A percentile compares a stretch with the other conserved stretches of the same genome.
These are phyloP conservation scores for Aeoliscus strigatus DNA, from an alignment of 2,797 vertebrate species.

Conservation along the genomic window DNA sequence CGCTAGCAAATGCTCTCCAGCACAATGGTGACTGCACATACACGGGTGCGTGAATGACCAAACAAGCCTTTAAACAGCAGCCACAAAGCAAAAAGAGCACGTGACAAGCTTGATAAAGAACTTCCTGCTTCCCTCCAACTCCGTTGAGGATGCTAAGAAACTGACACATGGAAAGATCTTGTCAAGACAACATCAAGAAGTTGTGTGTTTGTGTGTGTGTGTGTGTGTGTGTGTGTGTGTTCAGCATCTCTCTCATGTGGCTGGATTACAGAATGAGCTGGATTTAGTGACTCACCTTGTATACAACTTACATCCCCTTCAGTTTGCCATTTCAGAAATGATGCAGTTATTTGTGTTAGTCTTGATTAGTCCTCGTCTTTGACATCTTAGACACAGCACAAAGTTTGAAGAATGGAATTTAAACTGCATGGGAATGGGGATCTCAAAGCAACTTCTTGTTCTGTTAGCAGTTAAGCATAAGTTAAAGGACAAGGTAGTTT, in stretches of 20 bases:
- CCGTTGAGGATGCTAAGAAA: not conserved
- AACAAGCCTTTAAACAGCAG: conserved; percentile 26
- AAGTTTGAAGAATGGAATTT: conserved; percentile 35
- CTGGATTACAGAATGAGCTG: not conserved
- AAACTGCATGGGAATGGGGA: conserved; percentile 1
- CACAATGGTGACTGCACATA: conserved; percentile 2
- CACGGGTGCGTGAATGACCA: conserved; percentile 4
- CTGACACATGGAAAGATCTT: conserved; percentile 1
- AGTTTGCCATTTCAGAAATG: conserved; percentile 25
- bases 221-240: not conserved
- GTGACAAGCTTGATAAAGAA: conserved; percentile 14
- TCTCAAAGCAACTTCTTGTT: conserved; percentile 21
- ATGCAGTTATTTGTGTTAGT: conserved; percentile 13
- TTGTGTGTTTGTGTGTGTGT: not conserved
- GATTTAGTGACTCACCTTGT: conserved; percentile 37
- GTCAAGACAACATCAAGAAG: not conserved
- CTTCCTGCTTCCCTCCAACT: conserved; percentile 4
- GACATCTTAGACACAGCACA: not conserved
- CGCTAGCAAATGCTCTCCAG: conserved; percentile 25
- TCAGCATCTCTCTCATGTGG: not conserved
- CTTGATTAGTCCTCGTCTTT: not conserved
- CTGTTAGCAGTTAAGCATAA: conserved; percentile 4
- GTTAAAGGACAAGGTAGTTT: not conserved
- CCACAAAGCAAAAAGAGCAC: conserved; percentile 11
- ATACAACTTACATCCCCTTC: conserved; percentile 22